A percentile compares a stretch with the other conserved stretches of the same genome.
Evolutionary conservation across 2,113 vertebrate genomes (phyloP).

Genomic region (Lates calcarifer): DNA sequence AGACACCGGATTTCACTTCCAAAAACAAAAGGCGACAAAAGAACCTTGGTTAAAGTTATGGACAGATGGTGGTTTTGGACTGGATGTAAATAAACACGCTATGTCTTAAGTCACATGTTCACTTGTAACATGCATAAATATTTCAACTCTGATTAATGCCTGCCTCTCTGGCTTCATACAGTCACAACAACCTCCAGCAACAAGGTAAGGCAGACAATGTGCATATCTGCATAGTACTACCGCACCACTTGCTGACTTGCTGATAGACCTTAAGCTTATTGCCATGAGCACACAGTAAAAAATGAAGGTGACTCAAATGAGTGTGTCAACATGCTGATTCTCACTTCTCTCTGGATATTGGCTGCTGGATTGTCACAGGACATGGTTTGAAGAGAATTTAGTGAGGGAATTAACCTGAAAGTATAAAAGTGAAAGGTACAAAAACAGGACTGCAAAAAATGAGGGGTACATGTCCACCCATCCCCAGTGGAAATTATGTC

Average conservation of each 20-base stretch:
- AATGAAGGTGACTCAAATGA: neutral
- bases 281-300: neutral
- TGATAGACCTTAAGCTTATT: neutral
- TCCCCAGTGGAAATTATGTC: neutral
- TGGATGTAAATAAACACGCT: no score
- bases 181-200: neutral
- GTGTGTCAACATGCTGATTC: neutral
- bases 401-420: neutral
- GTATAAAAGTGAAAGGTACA: neutral
- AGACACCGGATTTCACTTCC: no score
- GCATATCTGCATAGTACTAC: neutral
- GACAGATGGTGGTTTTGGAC: no score
- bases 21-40: no score
- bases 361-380: neutral
- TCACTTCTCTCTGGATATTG: neutral
- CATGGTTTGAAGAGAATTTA: neutral
- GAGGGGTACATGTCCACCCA: neutral
- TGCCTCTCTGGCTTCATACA: neutral
- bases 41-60: no score
- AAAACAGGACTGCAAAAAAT: neutral
- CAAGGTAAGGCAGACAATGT: neutral
- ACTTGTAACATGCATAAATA: neutral
- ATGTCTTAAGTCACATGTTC: no score
- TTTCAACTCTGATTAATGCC: neutral
- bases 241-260: neutral